Evolutionary conservation across 2,888 invertebrate species (phyloP), one percentile per base, ranked within the genome.

Genomic region (Cyclophora albipunctata): DNA sequence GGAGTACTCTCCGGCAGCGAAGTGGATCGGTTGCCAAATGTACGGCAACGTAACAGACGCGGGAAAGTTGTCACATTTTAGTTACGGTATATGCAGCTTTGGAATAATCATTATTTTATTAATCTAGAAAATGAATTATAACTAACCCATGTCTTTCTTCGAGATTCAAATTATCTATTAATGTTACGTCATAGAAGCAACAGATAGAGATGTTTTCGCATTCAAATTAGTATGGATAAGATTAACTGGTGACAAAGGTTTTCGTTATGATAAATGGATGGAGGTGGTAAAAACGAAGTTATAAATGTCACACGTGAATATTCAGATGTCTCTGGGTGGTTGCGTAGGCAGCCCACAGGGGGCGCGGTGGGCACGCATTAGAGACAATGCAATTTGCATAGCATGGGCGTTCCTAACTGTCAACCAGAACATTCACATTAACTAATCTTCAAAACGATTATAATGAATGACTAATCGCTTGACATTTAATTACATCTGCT

Each of bases 371-470:
- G 71, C 78, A 74, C 73, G 79, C 81, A 82, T 84, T 80, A 83
- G 75, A 83, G 79, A 88, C 85, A 84, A 87, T 84, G 82, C 77
- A 73, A 86, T 88, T 86, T 81, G 81, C 86, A 87, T 86, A 81
- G 68, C 70, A 20, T 64, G 81, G 86, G 85, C 85, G 86, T 79
- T 73, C 65, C 81, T 73, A 78, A 77, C 81, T 84, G 85, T 86
- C 86, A 83, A 74, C 83, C 75, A 73, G 79, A 79, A 84, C 82
- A 81, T 86, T 84, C 83, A 81, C 81, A 84, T 85, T 81, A 79
- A 78, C 78, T 79, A 75, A 83, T 82, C 78, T 71, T 69, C 73
- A 71, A 71, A 73, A 69, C 69, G 37, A 37, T 37, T 65, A 63
- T 74, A 72, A 80, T 75, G 67, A 73, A 76, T 77, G 75, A 76